Evolutionary conservation across 2,113 vertebrate genomes (phyloP).

Genomic region (Etheostoma spectabile): DNA sequence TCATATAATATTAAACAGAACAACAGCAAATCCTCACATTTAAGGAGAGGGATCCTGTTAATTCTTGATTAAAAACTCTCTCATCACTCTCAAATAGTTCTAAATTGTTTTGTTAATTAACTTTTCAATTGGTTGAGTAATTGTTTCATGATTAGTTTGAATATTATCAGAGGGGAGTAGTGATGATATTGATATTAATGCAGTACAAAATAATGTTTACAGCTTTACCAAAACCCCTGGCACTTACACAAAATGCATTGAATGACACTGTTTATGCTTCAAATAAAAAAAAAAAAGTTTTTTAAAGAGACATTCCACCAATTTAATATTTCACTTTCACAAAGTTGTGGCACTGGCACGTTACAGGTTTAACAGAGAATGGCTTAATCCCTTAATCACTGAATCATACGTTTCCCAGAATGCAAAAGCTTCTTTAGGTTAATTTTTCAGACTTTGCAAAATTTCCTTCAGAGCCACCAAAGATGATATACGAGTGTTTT

Average conservation of each 20-base stretch:
- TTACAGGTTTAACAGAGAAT: not conserved
- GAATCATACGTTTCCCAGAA: not conserved
- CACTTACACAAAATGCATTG: not conserved
- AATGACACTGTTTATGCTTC: not conserved
- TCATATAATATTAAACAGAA: not conserved
- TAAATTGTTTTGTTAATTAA: not conserved
- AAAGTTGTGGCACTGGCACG: not conserved
- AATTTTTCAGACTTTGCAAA: not conserved
- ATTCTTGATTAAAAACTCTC: not conserved
- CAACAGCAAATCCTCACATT: not conserved
- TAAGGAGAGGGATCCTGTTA: not conserved
- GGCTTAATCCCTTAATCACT: not conserved
- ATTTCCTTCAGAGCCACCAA: not conserved
- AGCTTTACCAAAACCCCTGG: not conserved
- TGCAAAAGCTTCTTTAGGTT: not conserved
- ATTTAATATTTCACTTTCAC: not conserved
- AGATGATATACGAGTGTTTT: not conserved
- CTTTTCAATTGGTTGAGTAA: not conserved
- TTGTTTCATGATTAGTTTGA: not conserved
- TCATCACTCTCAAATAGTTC: not conserved
- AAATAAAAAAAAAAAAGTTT: not conserved
- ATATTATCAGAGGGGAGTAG: not conserved
- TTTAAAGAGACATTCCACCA: not conserved
- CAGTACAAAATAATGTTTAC: not conserved
- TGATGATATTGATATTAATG: no score